Base-by-base conservation (phyloP, 2,888 invertebrate genomes). In the Folsomia candida region DNA sequence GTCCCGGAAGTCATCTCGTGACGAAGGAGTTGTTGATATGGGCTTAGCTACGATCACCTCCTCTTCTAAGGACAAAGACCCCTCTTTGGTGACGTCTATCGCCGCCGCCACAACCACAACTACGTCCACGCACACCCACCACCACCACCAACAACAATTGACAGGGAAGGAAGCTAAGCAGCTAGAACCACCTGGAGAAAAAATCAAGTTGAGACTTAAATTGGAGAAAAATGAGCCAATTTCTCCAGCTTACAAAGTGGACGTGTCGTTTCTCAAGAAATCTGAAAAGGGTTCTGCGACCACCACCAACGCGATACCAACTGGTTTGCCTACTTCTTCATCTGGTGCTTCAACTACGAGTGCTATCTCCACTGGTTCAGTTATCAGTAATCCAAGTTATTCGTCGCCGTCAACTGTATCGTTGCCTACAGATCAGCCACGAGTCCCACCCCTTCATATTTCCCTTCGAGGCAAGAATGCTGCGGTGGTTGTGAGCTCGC, bases 361-460 rank as follows among this genome's bases (percentile, higher is more conserved):
- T 24, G 6, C 57, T 6, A 14, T 59, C 14, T 26, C 63, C 9
- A 65, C 63, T 4, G 51, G 57, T 25, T 22, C 11, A 20, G 37
- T 25, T 26, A 54, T 57, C 2, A 20, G n/a, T 18, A n/a, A 24
- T 24, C 28, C 47, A 37, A 14, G 51, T 11, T 61, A 51, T 6
- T n/a, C n/a, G n/a, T 14, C 14, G 6, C 37, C 37, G 4, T 37
- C 37, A 4, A 37, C 37, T 4, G 14, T 14, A 37, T 37, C 67
- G 26, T 59, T 54, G 14, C 74, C 51, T 54, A 51, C 27, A 18
- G 92, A 91, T 74, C 92, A 92, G 80, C 89, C 91, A 6, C 86
- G 93, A 68, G 94, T 94, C 61, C 94, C 94, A 9, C 94, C 94
- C 1, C 85, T 94, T 73, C 94, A 94, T 82, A 94, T 94, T 80